Base-by-base conservation (phyloP, 92 coral and sea anemone genomes). In the Muricea muricata region DNA sequence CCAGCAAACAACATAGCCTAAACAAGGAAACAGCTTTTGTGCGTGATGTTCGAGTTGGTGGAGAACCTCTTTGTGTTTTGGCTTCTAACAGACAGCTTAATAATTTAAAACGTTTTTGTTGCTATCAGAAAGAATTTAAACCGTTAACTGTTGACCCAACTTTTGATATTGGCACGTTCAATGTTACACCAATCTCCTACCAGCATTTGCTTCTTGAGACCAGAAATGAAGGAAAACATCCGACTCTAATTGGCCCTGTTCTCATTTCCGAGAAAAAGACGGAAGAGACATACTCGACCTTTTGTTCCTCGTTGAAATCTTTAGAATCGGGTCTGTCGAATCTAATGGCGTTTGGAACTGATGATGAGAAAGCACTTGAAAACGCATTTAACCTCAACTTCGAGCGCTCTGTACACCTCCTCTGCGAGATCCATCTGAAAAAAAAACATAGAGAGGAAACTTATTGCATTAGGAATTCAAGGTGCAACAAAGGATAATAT, bases 121-220 rank as follows among this genome's bases (percentile, higher is more conserved):
- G 84, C 37, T 58, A 57, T 55, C 84, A 47, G n/a, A 71, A 31
- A 1, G 45, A 78, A 17, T 78, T 20, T 78, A 21, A 50, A 10
- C 83, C 83, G 21, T 56, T 78, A 14, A 78, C 72, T 0, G 83
- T 78, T 25, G 83, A 78, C 48, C 83, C 83, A 31, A 78, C 83
- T 30, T 78, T 78, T 1, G 24, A 78, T 48, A 50, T 55, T 55
- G 45, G 71, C 6, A 7, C 25, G 13, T 54, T 7, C 39, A 54
- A 54, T 55, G 65, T 77, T 52, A 77, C 82, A 12, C 65, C 82
- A 26, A 77, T 54, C 4, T 25, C 82, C 20, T 77, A 77, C 47
- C 65, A 77, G 34, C 82, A 76, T 76, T n/a, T 76, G 17, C 17
- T 76, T 7, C 21, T 76, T 17, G 65, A 45, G 28, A 65, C 24